Evolutionary conservation across 2,888 invertebrate genomes (phyloP).

Genomic region (Drosophila cracens): DNA sequence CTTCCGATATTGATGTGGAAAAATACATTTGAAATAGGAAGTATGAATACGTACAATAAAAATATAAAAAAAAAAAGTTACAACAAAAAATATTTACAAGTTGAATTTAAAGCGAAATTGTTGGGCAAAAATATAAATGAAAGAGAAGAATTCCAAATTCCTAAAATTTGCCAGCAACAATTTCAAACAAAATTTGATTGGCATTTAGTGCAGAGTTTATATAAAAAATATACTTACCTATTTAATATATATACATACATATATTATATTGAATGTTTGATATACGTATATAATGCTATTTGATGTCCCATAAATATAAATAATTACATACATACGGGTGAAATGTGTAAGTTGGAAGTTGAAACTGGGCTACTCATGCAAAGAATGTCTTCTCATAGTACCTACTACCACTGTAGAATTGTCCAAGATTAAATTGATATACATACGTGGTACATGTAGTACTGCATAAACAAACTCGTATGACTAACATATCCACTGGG

Average conservation of each 20-base stretch:
- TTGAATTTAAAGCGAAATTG: conserved; percentile 51
- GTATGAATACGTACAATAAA: conserved; percentile 52
- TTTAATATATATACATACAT: conserved; percentile 40
- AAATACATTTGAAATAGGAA: conserved; percentile 27
- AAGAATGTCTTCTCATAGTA: conserved; percentile 24
- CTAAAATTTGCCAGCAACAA: conserved; percentile 52
- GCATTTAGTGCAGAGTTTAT: conserved; percentile 66
- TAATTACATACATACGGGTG: conserved; percentile 8
- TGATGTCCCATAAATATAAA: conserved; percentile 52
- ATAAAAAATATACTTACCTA: conserved; percentile 37
- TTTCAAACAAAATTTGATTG: conserved; percentile 54
- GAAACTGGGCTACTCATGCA: conserved; percentile 6
- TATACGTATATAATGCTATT: conserved; percentile 70
- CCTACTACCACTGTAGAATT: conserved; percentile 13
- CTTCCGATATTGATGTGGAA: conserved; percentile 46
- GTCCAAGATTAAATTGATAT: conserved; percentile 19
- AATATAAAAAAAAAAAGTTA: conserved; percentile 3
- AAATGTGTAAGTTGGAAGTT: neutral
- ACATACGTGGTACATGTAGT: conserved; percentile 22
- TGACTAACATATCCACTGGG: conserved; percentile 67
- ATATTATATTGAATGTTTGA: conserved; percentile 69
- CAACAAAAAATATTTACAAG: conserved; percentile 55
- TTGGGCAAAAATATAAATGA: conserved; percentile 28
- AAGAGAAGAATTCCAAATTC: conserved; percentile 39
- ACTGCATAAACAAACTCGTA: conserved; percentile 27